Evolutionary conservation across 2,113 vertebrate species (phyloP).

Genomic region (Puma concolor): DNA sequence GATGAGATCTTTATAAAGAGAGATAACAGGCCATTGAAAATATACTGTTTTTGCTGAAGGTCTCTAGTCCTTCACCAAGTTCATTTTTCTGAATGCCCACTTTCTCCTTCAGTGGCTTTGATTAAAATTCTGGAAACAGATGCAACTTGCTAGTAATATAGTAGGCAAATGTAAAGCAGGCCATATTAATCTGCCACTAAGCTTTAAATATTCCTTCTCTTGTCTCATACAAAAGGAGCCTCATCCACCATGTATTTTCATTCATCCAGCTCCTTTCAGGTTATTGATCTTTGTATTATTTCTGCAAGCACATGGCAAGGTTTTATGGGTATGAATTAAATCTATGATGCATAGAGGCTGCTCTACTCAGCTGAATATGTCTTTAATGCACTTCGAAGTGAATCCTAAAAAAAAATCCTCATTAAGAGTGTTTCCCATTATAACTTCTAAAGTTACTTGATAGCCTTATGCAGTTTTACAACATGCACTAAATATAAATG

Average conservation of each 20-base stretch:
- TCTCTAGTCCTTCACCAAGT: not conserved
- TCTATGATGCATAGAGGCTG: slow-evolving; percentile 8
- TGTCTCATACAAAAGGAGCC: not conserved
- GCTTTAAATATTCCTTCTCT: slow-evolving; percentile 60
- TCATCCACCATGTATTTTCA: slow-evolving; percentile 35
- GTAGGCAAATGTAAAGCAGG: slow-evolving; percentile 56
- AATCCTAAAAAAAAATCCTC: slow-evolving; percentile 32
- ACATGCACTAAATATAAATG: slow-evolving; percentile 73
- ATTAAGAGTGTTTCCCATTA: slow-evolving; percentile 61
- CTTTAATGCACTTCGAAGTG: slow-evolving; percentile 64
- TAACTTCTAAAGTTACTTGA: slow-evolving; percentile 66
- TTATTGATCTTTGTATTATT: slow-evolving; percentile 64
- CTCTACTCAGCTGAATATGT: slow-evolving; percentile 3
- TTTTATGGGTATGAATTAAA: slow-evolving; percentile 67
- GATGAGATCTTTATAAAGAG: not conserved
- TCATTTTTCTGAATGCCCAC: slow-evolving; percentile 53
- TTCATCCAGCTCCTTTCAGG: not conserved
- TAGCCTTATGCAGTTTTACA: slow-evolving; percentile 66
- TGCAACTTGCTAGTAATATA: slow-evolving; percentile 4
- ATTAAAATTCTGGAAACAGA: slow-evolving; percentile 67
- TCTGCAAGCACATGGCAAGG: slow-evolving; percentile 51
- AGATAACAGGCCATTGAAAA: not conserved
- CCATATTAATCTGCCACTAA: slow-evolving; percentile 26
- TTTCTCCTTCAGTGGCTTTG: slow-evolving; percentile 65
- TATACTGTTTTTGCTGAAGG: slow-evolving; percentile 12